Evolutionary conservation across 2,888 invertebrate genomes (phyloP).

Genomic region (Ellobium chinense): DNA sequence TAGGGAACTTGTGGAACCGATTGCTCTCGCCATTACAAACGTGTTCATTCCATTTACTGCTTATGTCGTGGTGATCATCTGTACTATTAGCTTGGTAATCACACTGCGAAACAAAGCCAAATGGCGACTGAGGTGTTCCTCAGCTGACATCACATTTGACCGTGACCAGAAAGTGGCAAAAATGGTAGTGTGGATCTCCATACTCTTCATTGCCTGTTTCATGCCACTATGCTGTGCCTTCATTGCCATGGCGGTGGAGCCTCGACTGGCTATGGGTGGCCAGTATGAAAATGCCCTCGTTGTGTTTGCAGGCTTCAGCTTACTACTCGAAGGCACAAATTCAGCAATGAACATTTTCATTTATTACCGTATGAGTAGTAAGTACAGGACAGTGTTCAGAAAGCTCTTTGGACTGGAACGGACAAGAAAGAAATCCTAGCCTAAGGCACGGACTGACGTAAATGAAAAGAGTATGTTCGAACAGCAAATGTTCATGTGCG

Average conservation of each 20-base stretch:
- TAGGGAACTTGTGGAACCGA: neutral
- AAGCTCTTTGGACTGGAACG: neutral
- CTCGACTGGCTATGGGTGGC: neutral
- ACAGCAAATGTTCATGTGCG: too few species aligned
- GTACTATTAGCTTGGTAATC: neutral
- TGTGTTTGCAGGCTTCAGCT: neutral
- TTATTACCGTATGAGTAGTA: conserved; percentile 32
- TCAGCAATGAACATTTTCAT: conserved; percentile 24
- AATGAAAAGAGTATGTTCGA: neutral
- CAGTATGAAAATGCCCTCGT: neutral
- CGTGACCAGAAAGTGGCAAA: conserved; percentile 8
- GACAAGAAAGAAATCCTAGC: neutral
- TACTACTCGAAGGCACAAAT: conserved; percentile 13
- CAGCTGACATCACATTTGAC: neutral
- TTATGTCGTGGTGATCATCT: neutral
- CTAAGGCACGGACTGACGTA: neutral
- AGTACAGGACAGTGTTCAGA: conserved; percentile 21
- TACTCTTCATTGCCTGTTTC: conserved; percentile 11
- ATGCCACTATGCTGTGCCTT: neutral
- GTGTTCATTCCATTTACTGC: neutral
- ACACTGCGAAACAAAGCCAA: neutral
- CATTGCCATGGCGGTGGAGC: neutral
- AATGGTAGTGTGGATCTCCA: conserved; percentile 1
- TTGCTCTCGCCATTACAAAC: neutral
- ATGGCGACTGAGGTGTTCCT: neutral